These are phyloP conservation scores for Drosophila parabipectinata DNA, from an alignment of 1,140 invertebrate species.

Conservation along the genomic window DNA sequence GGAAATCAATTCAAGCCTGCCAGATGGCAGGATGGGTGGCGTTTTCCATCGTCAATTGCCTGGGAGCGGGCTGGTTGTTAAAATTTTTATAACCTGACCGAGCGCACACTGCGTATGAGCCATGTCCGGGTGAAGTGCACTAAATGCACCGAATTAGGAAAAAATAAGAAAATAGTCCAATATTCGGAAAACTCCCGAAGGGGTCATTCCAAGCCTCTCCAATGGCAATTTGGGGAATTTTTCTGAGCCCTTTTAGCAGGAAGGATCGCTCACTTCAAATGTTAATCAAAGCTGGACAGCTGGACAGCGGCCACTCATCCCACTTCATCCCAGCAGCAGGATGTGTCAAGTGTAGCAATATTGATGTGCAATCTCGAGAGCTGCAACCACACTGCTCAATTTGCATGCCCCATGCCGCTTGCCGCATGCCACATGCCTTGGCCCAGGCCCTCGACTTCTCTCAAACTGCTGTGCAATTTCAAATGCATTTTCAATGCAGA, in stretches of 20 bases:
- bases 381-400: conserved; percentile 59
- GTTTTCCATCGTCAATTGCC: conserved; percentile 58
- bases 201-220: not conserved
- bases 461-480: conserved; percentile 50
- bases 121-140: conserved; percentile 21
- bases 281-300: conserved; percentile 61
- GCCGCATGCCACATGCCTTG: conserved; percentile 28
- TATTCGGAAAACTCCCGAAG: not conserved
- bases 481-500: conserved; percentile 70
- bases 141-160: conserved; percentile 14
- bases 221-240: conserved; percentile 33
- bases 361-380: conserved; percentile 71
- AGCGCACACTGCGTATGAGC: conserved; percentile 52
- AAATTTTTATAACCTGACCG: conserved; percentile 40
- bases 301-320: conserved; percentile 19
- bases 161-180: conserved; percentile 16
- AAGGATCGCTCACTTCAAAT: conserved; percentile 47
- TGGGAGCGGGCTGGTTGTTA: conserved; percentile 68
- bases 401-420: conserved; percentile 50
- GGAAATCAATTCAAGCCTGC: conserved; percentile 62
- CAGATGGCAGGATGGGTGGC: conserved; percentile 52
- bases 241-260: conserved; percentile 8
- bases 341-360: conserved; percentile 75
- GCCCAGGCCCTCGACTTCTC: conserved; percentile 22
- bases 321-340: conserved; percentile 16